phyloP scores from a whole-genome alignment of 2,888 invertebrate species.

The Andrena fulva region DNA sequence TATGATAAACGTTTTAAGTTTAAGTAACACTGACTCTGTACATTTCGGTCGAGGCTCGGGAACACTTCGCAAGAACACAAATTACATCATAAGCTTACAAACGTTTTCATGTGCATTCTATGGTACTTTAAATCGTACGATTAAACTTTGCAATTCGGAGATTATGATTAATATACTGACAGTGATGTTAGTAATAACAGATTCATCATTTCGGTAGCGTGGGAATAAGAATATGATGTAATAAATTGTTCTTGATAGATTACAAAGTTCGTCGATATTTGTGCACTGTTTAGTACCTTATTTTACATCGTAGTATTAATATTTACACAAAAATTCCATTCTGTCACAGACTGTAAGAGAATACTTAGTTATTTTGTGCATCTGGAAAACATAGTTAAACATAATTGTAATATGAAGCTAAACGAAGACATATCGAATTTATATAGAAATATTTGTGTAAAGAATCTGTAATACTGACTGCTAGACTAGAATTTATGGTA shows the following conservation, averaged over 20 bases:
- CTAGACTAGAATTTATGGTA: conserved; percentile 43
- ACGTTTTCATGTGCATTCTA: conserved; percentile 8
- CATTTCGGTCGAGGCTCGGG: not conserved
- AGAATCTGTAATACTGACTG: conserved; percentile 36
- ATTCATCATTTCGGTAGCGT: not conserved
- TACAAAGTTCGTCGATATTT: conserved; percentile 29
- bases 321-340: conserved; percentile 1
- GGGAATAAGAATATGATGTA: not conserved
- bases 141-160: not conserved
- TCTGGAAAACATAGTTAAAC: conserved; percentile 5
- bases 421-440: conserved; percentile 14
- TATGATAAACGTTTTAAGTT: conserved; percentile 9
- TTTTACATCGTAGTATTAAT: conserved; percentile 13
- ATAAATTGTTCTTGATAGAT: conserved; percentile 4
- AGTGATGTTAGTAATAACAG: not conserved
- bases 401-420: conserved; percentile 1
- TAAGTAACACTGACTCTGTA: conserved; percentile 2
- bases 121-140: not conserved
- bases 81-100: conserved; percentile 7
- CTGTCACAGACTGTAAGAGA: conserved; percentile 1
- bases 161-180: not conserved
- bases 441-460: conserved; percentile 2
- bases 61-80: conserved; percentile 9
- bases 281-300: conserved; percentile 22
- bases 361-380: conserved; percentile 32